A percentile compares a stretch with the other conserved stretches of the same genome.
These are phyloP conservation scores for Platichthys flesus DNA, from an alignment of 2,113 vertebrate species.

Conservation along the genomic window DNA sequence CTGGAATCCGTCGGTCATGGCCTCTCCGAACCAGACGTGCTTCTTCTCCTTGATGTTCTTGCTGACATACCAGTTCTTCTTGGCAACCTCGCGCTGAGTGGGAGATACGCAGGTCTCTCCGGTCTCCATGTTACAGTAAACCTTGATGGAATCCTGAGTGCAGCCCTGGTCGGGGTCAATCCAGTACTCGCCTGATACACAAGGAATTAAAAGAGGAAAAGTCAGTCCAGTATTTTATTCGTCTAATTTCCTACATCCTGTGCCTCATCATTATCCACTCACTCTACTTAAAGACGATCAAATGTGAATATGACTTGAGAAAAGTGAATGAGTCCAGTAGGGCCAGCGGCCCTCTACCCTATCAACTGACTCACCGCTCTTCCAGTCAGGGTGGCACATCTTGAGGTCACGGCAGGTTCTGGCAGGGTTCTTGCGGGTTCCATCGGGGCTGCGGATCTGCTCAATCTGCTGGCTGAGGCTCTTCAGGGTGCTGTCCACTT, in stretches of 20 bases:
- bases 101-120: slow-evolving; percentile 93
- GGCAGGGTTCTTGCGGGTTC: slow-evolving; percentile 97
- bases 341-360: background rate
- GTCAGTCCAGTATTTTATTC: background rate
- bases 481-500: slow-evolving; percentile 98
- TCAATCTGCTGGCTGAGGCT: slow-evolving; percentile 98
- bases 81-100: slow-evolving; percentile 80
- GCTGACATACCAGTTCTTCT: slow-evolving; percentile 97
- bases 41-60: slow-evolving; percentile 96
- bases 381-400: slow-evolving; percentile 99
- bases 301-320: background rate
- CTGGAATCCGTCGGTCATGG: slow-evolving; percentile 94
- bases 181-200: slow-evolving; percentile 91
- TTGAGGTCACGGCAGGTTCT: slow-evolving; percentile 98
- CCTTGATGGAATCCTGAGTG: slow-evolving; percentile 96
- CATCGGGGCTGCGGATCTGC: slow-evolving; percentile 97
- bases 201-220: background rate
- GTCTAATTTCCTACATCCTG: background rate
- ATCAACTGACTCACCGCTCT: slow-evolving; percentile 88
- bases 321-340: background rate
- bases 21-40: slow-evolving; percentile 96
- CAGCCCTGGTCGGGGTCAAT: slow-evolving; percentile 99
- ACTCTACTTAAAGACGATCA: background rate
- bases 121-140: slow-evolving; percentile 98
- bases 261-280: background rate